phyloP scores from a whole-genome alignment of 2,113 vertebrate species.

The Taxidea taxus region DNA sequence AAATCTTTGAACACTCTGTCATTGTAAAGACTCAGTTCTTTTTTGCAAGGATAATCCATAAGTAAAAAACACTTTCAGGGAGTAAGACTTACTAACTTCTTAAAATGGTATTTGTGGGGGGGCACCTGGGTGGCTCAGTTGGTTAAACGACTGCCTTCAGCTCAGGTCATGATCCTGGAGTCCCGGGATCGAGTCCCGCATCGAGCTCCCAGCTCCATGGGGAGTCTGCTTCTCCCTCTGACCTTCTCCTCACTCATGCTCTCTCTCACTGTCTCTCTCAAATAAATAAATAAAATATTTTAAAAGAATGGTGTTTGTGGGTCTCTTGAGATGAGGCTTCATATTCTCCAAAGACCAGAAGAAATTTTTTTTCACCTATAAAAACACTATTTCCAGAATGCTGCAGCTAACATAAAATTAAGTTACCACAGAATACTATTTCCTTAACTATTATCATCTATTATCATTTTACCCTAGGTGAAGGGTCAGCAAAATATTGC shows the following conservation, averaged over 20 bases:
- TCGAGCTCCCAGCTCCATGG: too few relatives aligned
- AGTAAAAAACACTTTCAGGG: neutral
- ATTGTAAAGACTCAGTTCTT: neutral
- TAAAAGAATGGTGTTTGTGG: neutral
- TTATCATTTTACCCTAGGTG: neutral
- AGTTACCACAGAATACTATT: neutral
- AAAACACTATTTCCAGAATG: neutral
- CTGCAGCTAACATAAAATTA: neutral
- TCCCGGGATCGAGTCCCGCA: too few relatives aligned
- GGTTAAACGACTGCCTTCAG: too few relatives aligned
- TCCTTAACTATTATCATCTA: neutral
- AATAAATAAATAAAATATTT: too few relatives aligned
- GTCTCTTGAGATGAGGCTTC: neutral
- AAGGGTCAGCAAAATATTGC: neutral
- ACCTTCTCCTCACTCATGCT: too few relatives aligned
- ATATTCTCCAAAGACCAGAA: neutral
- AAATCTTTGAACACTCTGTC: neutral
- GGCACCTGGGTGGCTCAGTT: too few relatives aligned
- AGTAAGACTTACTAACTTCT: conserved; percentile 1
- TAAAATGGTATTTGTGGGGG: neutral
- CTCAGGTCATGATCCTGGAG: too few relatives aligned
- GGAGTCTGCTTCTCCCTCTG: too few relatives aligned
- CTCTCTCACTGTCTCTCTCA: too few relatives aligned
- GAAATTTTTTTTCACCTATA: neutral
- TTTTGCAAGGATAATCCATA: neutral